Conservation (phyloP, 1,140 invertebrate genomes). For the Drosophila elegans region DNA sequence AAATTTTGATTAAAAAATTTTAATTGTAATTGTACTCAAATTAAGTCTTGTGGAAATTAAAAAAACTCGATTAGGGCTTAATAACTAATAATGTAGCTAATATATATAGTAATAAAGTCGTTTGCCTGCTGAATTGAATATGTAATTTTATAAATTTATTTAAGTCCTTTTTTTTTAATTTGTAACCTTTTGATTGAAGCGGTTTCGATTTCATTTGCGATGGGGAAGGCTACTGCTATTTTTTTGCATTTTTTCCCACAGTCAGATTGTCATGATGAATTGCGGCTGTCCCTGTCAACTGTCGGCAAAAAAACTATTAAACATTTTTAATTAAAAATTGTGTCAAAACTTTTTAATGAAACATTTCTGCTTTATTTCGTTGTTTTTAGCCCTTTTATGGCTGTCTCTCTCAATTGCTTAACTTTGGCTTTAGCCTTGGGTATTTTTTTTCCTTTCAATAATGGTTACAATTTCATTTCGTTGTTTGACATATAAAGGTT, state of each 20-base stretch:
- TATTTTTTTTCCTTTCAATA: conserved; percentile 5
- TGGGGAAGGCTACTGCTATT: neutral
- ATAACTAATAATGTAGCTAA: too few species aligned
- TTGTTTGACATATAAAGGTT: neutral
- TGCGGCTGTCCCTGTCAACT: conserved; percentile 31
- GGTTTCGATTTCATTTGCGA: neutral
- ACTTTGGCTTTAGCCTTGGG: conserved; percentile 7
- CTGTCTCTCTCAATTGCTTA: conserved; percentile 9
- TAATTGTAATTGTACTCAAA: too few species aligned
- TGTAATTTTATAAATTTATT: neutral
- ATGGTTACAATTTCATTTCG: conserved; percentile 1
- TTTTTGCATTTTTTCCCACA: conserved; percentile 15
- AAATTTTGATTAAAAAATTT: too few species aligned
- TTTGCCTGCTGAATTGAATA: too few species aligned
- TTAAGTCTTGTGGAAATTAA: too few species aligned
- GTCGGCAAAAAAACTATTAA: conserved; percentile 24
- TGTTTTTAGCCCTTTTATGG: conserved; percentile 4
- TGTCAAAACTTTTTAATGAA: conserved; percentile 44
- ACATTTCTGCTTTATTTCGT: conserved; percentile 13
- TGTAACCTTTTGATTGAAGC: neutral
- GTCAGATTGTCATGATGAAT: conserved; percentile 22
- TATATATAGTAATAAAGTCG: too few species aligned
- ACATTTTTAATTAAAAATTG: conserved; percentile 63
- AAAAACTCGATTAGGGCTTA: too few species aligned
- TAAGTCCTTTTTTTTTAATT: conserved; percentile 1